Conservation (phyloP, 2,113 vertebrate species). For the Saguinus midas region DNA sequence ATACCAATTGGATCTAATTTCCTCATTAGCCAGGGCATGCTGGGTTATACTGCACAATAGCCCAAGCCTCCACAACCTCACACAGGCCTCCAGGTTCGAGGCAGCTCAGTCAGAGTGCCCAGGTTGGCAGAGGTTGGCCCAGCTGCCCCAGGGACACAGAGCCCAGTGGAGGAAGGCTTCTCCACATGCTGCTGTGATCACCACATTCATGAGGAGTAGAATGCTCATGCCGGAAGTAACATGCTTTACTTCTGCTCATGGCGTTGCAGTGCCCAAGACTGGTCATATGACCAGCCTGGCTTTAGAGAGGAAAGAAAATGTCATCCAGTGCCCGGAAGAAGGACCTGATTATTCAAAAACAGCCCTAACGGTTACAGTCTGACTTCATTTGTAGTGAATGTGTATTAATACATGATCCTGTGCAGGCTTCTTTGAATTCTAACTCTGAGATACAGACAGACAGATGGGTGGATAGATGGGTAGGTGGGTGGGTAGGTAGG, state of each 20-base stretch:
- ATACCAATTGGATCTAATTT: background rate
- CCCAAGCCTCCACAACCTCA: background rate
- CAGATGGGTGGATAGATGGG: background rate
- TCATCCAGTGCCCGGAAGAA: background rate
- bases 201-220: no score
- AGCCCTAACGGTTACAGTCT: rapidly evolving
- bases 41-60: background rate
- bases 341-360: rapidly evolving
- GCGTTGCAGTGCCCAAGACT: background rate
- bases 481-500: no score
- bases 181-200: background rate
- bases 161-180: no score
- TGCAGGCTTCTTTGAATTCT: background rate
- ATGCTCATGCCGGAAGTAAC: rapidly evolving
- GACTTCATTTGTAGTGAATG: background rate
- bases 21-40: background rate
- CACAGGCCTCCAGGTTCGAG: no score
- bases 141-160: background rate
- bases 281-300: background rate
- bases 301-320: background rate
- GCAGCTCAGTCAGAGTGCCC: no score
- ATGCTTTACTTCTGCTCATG: rapidly evolving
- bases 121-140: background rate
- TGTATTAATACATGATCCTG: rapidly evolving
- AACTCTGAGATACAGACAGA: background rate